These are phyloP conservation scores for Papilio machaon DNA, from an alignment of 1,140 invertebrate genomes.

Conservation along the genomic window DNA sequence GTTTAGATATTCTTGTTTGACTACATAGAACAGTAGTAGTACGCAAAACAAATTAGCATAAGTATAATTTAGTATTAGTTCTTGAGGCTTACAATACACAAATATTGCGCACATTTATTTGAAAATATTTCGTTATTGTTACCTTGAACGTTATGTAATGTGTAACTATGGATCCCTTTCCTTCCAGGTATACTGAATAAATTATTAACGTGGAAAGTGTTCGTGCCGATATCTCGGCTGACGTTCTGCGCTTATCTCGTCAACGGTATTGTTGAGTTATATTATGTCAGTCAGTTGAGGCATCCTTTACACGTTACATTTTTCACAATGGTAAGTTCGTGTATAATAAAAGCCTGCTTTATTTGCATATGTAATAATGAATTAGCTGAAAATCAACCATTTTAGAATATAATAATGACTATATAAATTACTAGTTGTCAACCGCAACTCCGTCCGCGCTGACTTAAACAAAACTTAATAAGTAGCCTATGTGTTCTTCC, in stretches of 20 bases:
- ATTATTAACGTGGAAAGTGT: slow-evolving; percentile 85
- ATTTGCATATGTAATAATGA: no score
- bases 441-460: no score
- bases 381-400: no score
- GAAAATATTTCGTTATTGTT: neutral
- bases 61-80: no score
- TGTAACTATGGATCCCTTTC: neutral
- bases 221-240: slow-evolving; percentile 85
- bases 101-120: neutral
- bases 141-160: neutral
- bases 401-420: no score
- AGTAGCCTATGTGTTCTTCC: no score
- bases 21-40: no score
- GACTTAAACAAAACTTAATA: no score
- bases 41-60: no score
- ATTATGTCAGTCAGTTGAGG: slow-evolving; percentile 82
- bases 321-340: slow-evolving; percentile 68
- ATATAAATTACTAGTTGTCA: no score
- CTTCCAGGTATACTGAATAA: slow-evolving; percentile 82
- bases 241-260: slow-evolving; percentile 89
- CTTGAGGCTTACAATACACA: neutral
- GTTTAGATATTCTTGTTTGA: no score
- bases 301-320: slow-evolving; percentile 79
- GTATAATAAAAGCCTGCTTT: no score
- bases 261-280: slow-evolving; percentile 86